Percentiles rank a stretch among this genome's conserved stretches.
These are phyloP conservation scores for Aphelenchoides bicaudatus DNA, from an alignment of 2,888 invertebrate species.

Conservation along the genomic window DNA sequence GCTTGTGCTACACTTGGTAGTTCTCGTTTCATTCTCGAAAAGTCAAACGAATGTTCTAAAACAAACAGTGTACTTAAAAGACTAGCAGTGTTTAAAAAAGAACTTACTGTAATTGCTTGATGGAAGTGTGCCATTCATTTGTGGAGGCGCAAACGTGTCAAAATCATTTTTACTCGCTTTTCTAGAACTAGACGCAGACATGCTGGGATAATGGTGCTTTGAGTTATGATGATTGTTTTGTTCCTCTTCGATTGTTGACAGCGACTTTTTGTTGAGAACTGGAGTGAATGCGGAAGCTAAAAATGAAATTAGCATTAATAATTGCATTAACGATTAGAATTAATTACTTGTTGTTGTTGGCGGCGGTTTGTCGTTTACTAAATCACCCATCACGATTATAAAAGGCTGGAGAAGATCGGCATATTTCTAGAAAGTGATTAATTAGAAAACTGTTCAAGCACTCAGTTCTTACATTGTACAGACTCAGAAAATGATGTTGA, in stretches of 20 bases:
- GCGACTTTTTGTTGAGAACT: background rate
- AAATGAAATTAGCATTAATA: background rate
- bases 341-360: no score
- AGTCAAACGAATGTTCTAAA: constrained; percentile 1
- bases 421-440: constrained; percentile 45
- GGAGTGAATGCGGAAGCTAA: background rate
- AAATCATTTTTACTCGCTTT: no score
- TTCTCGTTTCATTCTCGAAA: background rate
- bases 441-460: constrained; percentile 19
- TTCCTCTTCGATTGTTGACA: constrained; percentile 12
- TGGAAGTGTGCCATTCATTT: no score
- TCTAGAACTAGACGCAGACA: no score
- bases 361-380: constrained; percentile 39
- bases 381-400: constrained; percentile 54
- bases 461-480: constrained; percentile 52
- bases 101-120: no score
- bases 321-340: background rate
- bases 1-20: no score
- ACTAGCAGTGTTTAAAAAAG: no score
- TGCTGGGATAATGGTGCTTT: no score
- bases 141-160: no score
- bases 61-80: no score
- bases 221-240: no score
- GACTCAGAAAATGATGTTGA: constrained; percentile 49
- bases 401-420: constrained; percentile 54